Evolutionary conservation across 2,113 vertebrate genomes (phyloP), one percentile per base, ranked within the genome.

Genomic region (Accipiter cooperii): DNA sequence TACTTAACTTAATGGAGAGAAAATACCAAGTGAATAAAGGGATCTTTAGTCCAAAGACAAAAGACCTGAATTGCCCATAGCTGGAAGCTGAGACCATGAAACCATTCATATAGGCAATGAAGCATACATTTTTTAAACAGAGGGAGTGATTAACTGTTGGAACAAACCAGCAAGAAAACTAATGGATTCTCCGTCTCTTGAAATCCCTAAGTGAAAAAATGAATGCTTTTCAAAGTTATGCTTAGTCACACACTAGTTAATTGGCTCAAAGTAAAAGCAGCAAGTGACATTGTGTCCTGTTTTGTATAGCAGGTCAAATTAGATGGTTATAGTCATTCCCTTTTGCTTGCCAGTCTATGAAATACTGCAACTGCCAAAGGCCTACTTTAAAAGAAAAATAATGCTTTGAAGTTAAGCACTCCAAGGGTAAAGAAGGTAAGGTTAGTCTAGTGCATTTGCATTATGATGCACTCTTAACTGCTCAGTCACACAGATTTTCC

Each of bases 341-440:
- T 65, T 69, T 60, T 40, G 29, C 38, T 86, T 92, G 25, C 26
- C 44, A 83, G 19, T 29, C 52, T 77, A 22, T 76, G 76, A 84
- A 91, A 84, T 74, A 81, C 20, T 94, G 73, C 24, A 69, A 52
- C 36, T 77, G 68, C 44, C 80, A 84, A 89, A 91, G 42, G 20
- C 29, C 64, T 57, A 33, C 28, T 44, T 89, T 55, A 65, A 68
- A 91, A 69, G 58, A 92, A 95, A 89, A 83, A 38, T 13, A 75
- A 47, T 74, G 68, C 93, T 93, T 95, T 91, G 71, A 91, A 96
- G 77, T 91, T 84, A 86, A 91, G 76, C 57, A 49, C 20, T 92
- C 44, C 64, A 93, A 40, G 60, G 73, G 49, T 89, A 89, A 87
- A 91, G 66, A 74, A 77, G 54, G 36, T 89, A 69, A 94, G 63